Evolutionary conservation across 2,888 invertebrate genomes (phyloP), one percentile per base, ranked within the genome.

Genomic region (Ormyrus pomaceus): DNA sequence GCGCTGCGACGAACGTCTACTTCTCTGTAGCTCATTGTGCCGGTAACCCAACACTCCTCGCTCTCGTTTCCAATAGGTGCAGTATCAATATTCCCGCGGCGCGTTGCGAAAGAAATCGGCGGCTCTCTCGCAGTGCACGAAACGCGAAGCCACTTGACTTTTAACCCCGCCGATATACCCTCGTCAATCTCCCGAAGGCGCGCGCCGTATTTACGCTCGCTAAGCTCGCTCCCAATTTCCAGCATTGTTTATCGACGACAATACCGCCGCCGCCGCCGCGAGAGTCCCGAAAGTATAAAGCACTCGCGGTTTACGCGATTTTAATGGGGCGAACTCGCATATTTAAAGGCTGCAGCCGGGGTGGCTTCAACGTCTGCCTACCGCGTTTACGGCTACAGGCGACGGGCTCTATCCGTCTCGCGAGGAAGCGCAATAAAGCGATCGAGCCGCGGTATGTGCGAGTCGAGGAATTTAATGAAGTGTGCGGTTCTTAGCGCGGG

Each of bases 221-320:
- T 6, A 10, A 53, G 45, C 53, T 34, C 66, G 13, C 34, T 5
- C 51, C 13, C 53, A 66, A 46, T 66, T 66, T 53, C 34, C 66
- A 7, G 45, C 8, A 62, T 73, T 55, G 73, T 64, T 62, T 73
- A 73, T 73, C 53, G 73, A 73, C 55, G 73, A 9, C 10, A 62
- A 2, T 45, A 2, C 2, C 19, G 19, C 19, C 19, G 2, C 2
- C 19, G 19, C 19, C 19, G 19, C 19, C 19, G 19, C 19, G 19
- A 19, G 19, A 19, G 19, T 19, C 19, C 19, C 19, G 19, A 19
- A 19, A 2, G 19, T 19, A 64, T 55, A 45, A 46, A 46, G 45
- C 56, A 46, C 11, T 7, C 55, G 34, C 66, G 46, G 34, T 62
- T 72, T 62, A 72, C 62, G 62, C 8, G 61, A 62, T 73, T 73